Evolutionary conservation across 2,888 invertebrate genomes (phyloP).

Genomic region (Calameuta pallipes): DNA sequence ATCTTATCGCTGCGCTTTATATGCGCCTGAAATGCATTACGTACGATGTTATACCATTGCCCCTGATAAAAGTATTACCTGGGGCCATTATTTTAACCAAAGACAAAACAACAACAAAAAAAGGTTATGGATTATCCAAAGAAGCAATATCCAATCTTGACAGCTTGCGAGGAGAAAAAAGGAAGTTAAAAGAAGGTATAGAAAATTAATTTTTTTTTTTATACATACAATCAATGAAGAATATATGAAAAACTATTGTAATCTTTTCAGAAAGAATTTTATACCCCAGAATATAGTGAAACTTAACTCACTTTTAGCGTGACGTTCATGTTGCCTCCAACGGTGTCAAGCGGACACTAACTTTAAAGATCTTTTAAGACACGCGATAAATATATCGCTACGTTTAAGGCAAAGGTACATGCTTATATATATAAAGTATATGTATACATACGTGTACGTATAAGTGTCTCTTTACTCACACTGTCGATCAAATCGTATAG

Average conservation of each 20-base stretch:
- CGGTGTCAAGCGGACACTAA: slow-evolving; percentile 14
- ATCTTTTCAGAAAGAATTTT: not conserved
- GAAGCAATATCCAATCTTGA: not conserved
- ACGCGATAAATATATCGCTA: slow-evolving; percentile 11
- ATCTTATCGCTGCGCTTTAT: not conserved
- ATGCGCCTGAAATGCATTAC: not conserved
- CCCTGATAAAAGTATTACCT: not conserved
- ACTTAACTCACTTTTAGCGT: slow-evolving; percentile 18
- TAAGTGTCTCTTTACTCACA: not conserved
- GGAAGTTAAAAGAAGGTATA: not conserved
- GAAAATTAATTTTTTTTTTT: not conserved
- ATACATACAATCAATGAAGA: not conserved
- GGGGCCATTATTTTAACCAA: not conserved
- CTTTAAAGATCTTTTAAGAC: slow-evolving; percentile 15
- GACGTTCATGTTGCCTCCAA: slow-evolving; percentile 12
- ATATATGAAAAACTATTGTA: not conserved
- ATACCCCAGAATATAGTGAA: not conserved
- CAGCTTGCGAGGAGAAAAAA: not conserved
- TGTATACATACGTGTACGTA: not conserved
- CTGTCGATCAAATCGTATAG: not conserved
- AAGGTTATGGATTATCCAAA: not conserved
- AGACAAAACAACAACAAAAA: not conserved
- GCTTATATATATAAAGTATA: not conserved
- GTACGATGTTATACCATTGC: not conserved
- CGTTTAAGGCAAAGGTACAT: not conserved